phyloP scores from a whole-genome alignment of 2,797 vertebrate species.

The Anas acuta region DNA sequence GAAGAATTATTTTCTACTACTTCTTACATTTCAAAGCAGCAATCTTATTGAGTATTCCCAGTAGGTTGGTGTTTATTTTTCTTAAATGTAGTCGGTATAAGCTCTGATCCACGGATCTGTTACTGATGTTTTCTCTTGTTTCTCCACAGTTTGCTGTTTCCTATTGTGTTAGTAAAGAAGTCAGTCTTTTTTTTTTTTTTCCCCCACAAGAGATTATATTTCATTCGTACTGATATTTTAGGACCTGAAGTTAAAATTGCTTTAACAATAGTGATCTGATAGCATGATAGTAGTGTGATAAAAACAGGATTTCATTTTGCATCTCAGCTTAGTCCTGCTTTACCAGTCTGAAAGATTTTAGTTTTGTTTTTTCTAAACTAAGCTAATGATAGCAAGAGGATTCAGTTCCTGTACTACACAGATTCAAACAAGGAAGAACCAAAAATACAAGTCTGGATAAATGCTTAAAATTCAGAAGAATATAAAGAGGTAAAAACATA shows the following conservation, averaged over 20 bases:
- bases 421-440: not conserved
- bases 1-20: not conserved
- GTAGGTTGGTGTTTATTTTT: not conserved
- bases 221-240: not conserved
- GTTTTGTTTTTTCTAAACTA: not conserved
- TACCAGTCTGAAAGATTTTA: not conserved
- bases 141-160: not conserved
- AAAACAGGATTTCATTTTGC: not conserved
- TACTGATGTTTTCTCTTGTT: not conserved
- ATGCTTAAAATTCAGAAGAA: constrained; percentile 33
- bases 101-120: not conserved
- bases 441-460: not conserved
- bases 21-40: not conserved
- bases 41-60: not conserved
- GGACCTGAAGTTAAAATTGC: not conserved
- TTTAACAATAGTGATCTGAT: not conserved
- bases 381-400: not conserved
- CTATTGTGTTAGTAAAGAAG: not conserved
- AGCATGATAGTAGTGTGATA: not conserved
- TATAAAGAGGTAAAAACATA: not conserved
- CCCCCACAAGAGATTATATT: not conserved
- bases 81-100: not conserved
- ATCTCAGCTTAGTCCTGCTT: not conserved
- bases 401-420: not conserved
- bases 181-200: not conserved